phyloP scores from a whole-genome alignment of 2,113 vertebrate genomes.

The Rhombomys opimus region DNA sequence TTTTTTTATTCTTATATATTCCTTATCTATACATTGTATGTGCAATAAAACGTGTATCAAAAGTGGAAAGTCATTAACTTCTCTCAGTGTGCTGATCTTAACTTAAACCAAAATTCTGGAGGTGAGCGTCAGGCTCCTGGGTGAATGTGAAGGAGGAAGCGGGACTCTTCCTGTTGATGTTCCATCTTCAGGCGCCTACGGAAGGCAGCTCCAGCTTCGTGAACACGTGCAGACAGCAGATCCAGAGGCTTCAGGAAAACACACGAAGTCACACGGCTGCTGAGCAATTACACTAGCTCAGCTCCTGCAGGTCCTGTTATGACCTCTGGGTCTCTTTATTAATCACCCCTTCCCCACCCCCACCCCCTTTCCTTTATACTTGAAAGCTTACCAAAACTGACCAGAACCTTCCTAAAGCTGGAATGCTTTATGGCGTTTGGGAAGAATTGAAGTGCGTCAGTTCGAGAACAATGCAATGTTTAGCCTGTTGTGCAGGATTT shows the following conservation, averaged over 20 bases:
- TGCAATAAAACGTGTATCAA: neutral
- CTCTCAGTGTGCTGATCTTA: neutral
- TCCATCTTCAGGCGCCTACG: neutral
- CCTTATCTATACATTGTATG: neutral
- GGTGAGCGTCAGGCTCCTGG: neutral
- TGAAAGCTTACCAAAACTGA: neutral
- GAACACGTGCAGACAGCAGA: neutral
- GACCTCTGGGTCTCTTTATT: neutral
- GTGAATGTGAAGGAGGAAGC: neutral
- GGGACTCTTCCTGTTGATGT: neutral
- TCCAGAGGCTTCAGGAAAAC: neutral
- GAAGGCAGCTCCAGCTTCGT: neutral
- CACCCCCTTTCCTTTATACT: neutral
- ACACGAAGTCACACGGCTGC: neutral
- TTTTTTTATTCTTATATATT: neutral
- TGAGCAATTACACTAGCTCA: neutral
- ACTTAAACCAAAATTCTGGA: neutral
- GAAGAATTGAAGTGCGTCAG: slow-evolving; percentile 15
- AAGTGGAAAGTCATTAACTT: neutral
- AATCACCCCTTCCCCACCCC: no score
- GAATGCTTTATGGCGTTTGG: neutral
- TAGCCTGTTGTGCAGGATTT: neutral
- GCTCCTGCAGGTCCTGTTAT: neutral
- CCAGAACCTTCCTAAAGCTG: neutral
- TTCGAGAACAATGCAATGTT: slow-evolving; percentile 10